Evolutionary conservation across 1,140 invertebrate species (phyloP), one percentile per base, ranked within the genome.

Genomic region (Macrotrachela quadricornifera): DNA sequence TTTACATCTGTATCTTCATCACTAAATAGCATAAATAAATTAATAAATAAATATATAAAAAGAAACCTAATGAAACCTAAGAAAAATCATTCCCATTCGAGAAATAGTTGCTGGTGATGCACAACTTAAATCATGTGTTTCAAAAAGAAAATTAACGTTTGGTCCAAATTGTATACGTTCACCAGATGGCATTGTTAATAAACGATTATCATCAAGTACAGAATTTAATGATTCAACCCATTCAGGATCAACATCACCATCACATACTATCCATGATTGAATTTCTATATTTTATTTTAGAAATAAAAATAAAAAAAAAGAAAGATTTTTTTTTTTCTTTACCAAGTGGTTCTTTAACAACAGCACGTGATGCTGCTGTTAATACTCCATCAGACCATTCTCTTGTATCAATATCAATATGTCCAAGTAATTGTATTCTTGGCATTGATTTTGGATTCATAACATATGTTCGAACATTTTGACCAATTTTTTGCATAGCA

Each of bases 201-300:
- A 72, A 50, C 85, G 76, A 66, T 91, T 86, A 71, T 94, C 90
- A 69, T 95, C 90, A 43, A 95, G 71, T 16, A 92, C 88, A 6
- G 88, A 94, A 71, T 96, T 96, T 9, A 96, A 68, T 0, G 87
- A 85, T 70, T 99, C 94, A 42, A 95, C 82, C 92, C 92, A 99
- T 67, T 92, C 86, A 0, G 92, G 92, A 69, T 96, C 90, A 51
- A 99, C 81, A 66, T 96, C 90, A 21, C 94, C 92, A 72, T 97
- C 88, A 66, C 85, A 86, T 42, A 96, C 76, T 59, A 97, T 86
- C 90, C 91, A 97, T 0, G 83, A 73, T 55, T 71, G 65, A 16
- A 71, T 63, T 49, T 72, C 68, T n/a, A n/a, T n/a, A n/a, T n/a
- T n/a, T n/a, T n/a, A n/a, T n/a, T n/a, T 30, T 30, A 30, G 3